A percentile compares a stretch with the other conserved stretches of the same genome.
These are phyloP conservation scores for Tachina grossa DNA, from an alignment of 2,888 invertebrate genomes.

Conservation along the genomic window DNA sequence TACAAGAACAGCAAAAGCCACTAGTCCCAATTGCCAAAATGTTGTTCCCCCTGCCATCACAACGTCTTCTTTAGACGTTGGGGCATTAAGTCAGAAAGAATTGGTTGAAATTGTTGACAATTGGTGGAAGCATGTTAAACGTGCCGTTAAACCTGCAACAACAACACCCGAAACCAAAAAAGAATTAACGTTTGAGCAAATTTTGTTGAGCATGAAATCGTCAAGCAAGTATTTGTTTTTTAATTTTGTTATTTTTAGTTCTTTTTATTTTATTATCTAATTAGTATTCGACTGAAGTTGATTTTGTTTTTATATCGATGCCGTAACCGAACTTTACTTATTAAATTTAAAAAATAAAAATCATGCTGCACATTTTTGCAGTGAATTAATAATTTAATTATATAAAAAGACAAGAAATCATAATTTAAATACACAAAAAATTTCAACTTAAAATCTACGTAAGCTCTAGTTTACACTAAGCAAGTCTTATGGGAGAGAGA, in stretches of 20 bases:
- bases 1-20: background rate
- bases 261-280: constrained; percentile 67
- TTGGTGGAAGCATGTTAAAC: constrained; percentile 79
- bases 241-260: constrained; percentile 73
- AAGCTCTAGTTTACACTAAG: too few species aligned
- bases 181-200: constrained; percentile 65
- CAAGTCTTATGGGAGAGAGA: too few species aligned
- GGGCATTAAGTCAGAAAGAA: constrained; percentile 73
- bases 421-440: too few species aligned
- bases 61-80: constrained; percentile 73
- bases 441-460: too few species aligned
- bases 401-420: too few species aligned
- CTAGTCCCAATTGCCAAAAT: constrained; percentile 13
- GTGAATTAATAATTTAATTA: too few species aligned
- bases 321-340: too few species aligned
- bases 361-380: too few species aligned
- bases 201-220: constrained; percentile 79
- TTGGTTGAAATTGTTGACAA: constrained; percentile 78
- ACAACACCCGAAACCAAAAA: background rate
- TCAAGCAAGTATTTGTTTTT: constrained; percentile 82
- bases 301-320: background rate
- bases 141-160: constrained; percentile 71
- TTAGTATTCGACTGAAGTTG: constrained; percentile 30
- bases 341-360: too few species aligned
- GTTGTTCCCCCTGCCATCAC: background rate